Percentiles rank a stretch among this genome's conserved stretches.
Conservation (phyloP, 2,888 invertebrate species). For the Drosophila prolongata region DNA sequence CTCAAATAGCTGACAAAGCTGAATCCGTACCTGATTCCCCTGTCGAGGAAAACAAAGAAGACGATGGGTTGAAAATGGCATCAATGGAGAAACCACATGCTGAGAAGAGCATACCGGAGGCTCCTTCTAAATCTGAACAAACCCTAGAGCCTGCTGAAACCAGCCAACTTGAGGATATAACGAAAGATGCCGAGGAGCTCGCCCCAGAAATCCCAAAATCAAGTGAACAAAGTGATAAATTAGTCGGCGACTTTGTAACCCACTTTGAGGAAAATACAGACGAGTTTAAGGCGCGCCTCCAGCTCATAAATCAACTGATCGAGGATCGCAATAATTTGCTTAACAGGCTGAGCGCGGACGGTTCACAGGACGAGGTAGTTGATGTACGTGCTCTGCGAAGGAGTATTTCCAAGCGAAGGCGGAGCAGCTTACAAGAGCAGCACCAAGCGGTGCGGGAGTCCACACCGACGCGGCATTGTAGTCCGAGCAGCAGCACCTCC, state of each 20-base stretch:
- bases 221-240: neutral
- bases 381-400: conserved; percentile 26
- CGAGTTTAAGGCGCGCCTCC: conserved; percentile 59
- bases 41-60: neutral
- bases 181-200: conserved; percentile 2
- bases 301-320: conserved; percentile 66
- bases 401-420: conserved; percentile 43
- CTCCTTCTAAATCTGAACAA: neutral
- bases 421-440: conserved; percentile 42
- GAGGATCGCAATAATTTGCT: conserved; percentile 61
- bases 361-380: conserved; percentile 2
- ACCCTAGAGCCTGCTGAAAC: neutral
- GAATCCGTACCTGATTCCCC: conserved; percentile 6
- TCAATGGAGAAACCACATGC: neutral
- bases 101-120: neutral
- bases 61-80: neutral
- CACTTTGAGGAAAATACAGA: conserved; percentile 66
- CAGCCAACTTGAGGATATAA: neutral
- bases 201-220: neutral
- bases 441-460: conserved; percentile 17
- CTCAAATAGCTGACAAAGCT: neutral
- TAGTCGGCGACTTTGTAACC: conserved; percentile 38
- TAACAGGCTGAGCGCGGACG: conserved; percentile 44
- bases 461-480: conserved; percentile 7
- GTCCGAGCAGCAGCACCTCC: conserved; percentile 37